Conservation (phyloP, 2,113 vertebrate species). For the Trichechus manatus region DNA sequence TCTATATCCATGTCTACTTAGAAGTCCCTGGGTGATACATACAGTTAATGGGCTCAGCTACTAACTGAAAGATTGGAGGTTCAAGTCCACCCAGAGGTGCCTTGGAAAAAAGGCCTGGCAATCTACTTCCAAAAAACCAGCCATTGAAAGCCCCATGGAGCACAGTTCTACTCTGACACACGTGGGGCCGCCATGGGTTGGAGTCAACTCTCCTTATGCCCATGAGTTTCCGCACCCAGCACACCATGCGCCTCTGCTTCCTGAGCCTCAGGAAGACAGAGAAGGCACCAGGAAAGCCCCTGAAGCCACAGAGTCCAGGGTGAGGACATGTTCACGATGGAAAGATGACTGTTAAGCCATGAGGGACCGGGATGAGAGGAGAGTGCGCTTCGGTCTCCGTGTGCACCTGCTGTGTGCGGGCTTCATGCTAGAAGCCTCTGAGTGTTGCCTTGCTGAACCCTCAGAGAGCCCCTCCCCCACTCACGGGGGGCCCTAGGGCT, state of each 20-base stretch:
- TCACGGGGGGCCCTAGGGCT: not conserved
- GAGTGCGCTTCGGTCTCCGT: not conserved
- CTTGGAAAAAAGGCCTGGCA: not conserved
- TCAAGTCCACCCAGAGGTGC: not conserved
- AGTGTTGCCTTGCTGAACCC: not conserved
- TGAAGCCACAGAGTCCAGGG: not conserved
- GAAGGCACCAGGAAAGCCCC: not conserved
- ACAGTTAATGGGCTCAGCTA: not conserved
- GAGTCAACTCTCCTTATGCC: not conserved
- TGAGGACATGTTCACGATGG: not conserved
- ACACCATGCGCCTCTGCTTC: not conserved
- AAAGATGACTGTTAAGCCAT: not conserved
- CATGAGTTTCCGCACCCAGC: not conserved
- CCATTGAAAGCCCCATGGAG: not conserved
- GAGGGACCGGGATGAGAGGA: not conserved
- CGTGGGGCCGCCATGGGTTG: not conserved
- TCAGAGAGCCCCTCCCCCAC: not conserved
- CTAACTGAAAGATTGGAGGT: not conserved
- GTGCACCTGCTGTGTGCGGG: not conserved
- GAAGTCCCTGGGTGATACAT: not conserved
- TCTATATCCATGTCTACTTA: not conserved
- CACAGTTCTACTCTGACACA: not conserved
- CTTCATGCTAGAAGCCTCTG: not conserved
- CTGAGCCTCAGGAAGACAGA: not conserved
- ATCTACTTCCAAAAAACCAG: not conserved